A percentile compares a stretch with the other conserved stretches of the same genome.
These are phyloP conservation scores for Strix aluco DNA, from an alignment of 2,113 vertebrate species.

Conservation along the genomic window DNA sequence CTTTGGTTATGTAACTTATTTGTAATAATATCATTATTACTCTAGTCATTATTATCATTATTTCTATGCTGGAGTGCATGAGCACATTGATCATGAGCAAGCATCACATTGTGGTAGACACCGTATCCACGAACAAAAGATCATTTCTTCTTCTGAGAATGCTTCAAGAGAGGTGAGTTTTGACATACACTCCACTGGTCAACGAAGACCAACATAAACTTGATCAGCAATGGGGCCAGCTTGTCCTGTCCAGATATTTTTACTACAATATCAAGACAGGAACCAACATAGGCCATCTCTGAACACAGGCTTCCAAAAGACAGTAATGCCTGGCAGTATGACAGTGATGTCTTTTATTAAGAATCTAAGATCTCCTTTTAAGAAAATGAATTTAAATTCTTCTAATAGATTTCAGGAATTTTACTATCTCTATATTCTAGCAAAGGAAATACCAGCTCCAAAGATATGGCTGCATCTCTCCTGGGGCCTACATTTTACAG, in stretches of 20 bases:
- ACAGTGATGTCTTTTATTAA: background rate
- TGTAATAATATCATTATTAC: background rate
- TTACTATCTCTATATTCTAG: background rate
- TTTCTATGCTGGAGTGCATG: background rate
- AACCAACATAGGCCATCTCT: background rate
- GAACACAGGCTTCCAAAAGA: background rate
- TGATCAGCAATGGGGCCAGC: background rate
- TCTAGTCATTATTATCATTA: background rate
- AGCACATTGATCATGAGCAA: background rate
- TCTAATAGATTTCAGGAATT: background rate
- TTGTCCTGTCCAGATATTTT: background rate
- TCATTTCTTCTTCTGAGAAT: background rate
- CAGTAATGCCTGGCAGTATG: background rate
- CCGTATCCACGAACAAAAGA: background rate
- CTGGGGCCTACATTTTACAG: background rate
- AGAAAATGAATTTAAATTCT: background rate
- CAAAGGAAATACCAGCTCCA: background rate
- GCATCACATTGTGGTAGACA: background rate
- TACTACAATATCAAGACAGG: background rate
- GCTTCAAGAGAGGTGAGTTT: background rate
- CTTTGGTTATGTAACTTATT: background rate
- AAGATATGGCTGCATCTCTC: background rate
- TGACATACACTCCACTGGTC: background rate
- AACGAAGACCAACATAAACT: background rate
- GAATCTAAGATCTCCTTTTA: background rate